Percentiles rank a stretch among this genome's conserved stretches.
Conservation (phyloP, 1,140 invertebrate genomes). For the Lutraria rhynchaena region DNA sequence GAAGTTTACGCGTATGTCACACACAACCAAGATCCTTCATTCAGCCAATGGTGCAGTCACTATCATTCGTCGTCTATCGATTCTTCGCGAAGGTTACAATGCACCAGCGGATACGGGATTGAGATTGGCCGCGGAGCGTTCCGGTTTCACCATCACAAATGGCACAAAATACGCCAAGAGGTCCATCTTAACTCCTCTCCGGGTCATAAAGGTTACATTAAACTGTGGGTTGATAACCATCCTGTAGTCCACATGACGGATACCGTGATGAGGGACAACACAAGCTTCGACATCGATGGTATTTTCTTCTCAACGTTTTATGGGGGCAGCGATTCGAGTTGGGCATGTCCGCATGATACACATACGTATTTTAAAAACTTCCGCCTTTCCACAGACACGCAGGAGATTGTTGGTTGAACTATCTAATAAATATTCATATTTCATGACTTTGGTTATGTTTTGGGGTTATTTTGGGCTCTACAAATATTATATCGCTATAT, state of each 20-base stretch:
- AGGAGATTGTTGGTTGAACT: too few relatives aligned
- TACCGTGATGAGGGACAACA: constrained; percentile 52
- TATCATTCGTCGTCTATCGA: constrained; percentile 56
- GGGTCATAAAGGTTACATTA: constrained; percentile 60
- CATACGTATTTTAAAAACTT: constrained; percentile 69
- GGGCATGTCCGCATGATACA: constrained; percentile 66
- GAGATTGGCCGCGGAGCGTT: constrained; percentile 48
- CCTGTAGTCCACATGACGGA: constrained; percentile 37
- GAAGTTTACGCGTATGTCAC: constrained; percentile 71
- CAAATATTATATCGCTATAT: too few relatives aligned
- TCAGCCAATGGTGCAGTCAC: constrained; percentile 36
- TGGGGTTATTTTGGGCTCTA: too few relatives aligned
- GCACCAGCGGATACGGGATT: constrained; percentile 57
- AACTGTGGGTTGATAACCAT: constrained; percentile 59
- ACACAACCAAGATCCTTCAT: constrained; percentile 47
- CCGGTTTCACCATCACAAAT: constrained; percentile 54
- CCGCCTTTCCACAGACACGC: constrained; percentile 21
- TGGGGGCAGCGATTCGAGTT: constrained; percentile 64
- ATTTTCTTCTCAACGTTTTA: constrained; percentile 77
- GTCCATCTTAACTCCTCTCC: constrained; percentile 62
- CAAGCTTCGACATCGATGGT: constrained; percentile 63
- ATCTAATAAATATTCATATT: too few relatives aligned
- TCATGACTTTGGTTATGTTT: too few relatives aligned
- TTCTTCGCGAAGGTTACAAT: constrained; percentile 53
- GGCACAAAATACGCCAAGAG: constrained; percentile 66